These are phyloP conservation scores for Mycetomoellerius zeteki DNA, from an alignment of 1,140 invertebrate species.

Conservation along the genomic window DNA sequence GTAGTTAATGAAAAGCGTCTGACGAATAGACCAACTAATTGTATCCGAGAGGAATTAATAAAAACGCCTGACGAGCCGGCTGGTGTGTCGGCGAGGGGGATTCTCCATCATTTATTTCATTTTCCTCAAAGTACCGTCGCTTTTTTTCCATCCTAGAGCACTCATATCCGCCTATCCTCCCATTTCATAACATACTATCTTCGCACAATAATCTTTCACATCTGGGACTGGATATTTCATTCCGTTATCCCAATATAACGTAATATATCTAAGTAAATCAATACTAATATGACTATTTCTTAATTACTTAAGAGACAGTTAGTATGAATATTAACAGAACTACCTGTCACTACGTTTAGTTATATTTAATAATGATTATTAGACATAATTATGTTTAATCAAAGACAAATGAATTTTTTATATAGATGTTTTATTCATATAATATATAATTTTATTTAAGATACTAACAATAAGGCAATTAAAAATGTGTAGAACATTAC, in stretches of 20 bases:
- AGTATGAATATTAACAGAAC: background rate
- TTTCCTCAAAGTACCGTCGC: slow-evolving; percentile 80
- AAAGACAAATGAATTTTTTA: background rate
- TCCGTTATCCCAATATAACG: slow-evolving; percentile 17
- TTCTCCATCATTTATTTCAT: slow-evolving; percentile 85
- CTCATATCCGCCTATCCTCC: slow-evolving; percentile 70
- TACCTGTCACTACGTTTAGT: background rate
- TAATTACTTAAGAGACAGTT: background rate
- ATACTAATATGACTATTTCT: slow-evolving; percentile 9
- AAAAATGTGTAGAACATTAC: background rate
- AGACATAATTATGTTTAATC: background rate
- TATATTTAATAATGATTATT: background rate
- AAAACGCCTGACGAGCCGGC: slow-evolving; percentile 81
- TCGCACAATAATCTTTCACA: slow-evolving; percentile 56
- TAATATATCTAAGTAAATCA: slow-evolving; percentile 37
- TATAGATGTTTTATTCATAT: background rate
- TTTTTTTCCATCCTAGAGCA: slow-evolving; percentile 63
- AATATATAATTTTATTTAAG: background rate
- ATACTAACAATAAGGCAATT: background rate
- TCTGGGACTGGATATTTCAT: slow-evolving; percentile 44
- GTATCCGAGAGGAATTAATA: slow-evolving; percentile 87
- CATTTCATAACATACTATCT: slow-evolving; percentile 67
- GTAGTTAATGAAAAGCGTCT: slow-evolving; percentile 86
- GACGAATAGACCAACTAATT: slow-evolving; percentile 87
- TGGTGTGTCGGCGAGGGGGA: slow-evolving; percentile 75